Evolutionary conservation across 2,113 vertebrate species (phyloP), one percentile per base, ranked within the genome.

Genomic region (Forbesichthys papilliferus): DNA sequence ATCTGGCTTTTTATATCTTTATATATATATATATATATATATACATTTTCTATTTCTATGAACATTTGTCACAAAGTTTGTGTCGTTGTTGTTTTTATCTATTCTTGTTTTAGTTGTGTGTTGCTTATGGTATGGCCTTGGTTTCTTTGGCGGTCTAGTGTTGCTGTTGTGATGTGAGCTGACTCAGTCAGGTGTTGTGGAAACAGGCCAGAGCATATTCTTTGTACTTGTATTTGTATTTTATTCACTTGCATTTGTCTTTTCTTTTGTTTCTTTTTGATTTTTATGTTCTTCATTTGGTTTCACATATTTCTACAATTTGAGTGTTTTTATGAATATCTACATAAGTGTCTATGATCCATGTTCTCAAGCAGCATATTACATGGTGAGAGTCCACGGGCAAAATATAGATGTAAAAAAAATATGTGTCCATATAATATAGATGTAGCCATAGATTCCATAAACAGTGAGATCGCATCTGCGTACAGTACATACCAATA

Each of bases 101-200:
- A 84, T 83, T 85, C 74, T 83, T 80, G 70, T 87, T 87, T 90
- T 84, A 74, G 68, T 86, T 89, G 68, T 90, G 85, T 87, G 82
- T 85, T 87, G 87, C 85, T 90, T 90, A 79, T 88, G 86, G 87
- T 91, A 88, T 82, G 86, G 90, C 85, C 83, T 80, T 90, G 86
- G 85, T 92, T 91, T 66, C 75, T 90, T 90, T 88, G 75, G 85
- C 77, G 78, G 90, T 84, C 83, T 85, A 77, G 84, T 91, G 85
- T 91, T 80, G 84, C 84, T 90, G 85, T 89, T 87, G 90, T 93
- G 90, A 77, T 90, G 90, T 91, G 81, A 86, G 86, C 86, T 91
- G 86, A 87, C 78, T 90, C 80, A 86, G 83, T 91, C 78, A 87
- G 86, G 84, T 89, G 87, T 90, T 59, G 82, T 91, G 78, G 85